These are phyloP conservation scores for Erpetoichthys calabaricus DNA, from an alignment of 2,797 vertebrate species.

Conservation along the genomic window DNA sequence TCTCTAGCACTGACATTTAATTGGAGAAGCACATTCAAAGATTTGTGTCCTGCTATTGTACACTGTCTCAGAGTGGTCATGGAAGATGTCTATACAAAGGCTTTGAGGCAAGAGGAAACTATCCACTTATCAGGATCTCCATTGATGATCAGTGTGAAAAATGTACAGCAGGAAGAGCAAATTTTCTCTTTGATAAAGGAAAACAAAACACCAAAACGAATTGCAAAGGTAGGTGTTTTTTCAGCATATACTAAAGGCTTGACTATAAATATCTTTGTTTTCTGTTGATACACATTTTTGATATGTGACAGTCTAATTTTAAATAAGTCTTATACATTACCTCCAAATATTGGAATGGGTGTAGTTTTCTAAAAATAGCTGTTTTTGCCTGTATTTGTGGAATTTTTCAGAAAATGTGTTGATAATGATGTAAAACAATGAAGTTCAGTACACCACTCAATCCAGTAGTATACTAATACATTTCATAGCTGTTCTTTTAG, in stretches of 20 bases:
- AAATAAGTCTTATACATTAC: too few species aligned
- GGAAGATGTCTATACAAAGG: conserved; percentile 61
- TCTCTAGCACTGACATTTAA: conserved; percentile 56
- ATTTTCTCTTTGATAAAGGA: conserved; percentile 37
- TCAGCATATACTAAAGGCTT: background rate
- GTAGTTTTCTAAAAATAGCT: too few species aligned
- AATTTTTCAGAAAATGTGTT: too few species aligned
- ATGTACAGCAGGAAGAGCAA: conserved; percentile 36
- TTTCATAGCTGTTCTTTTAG: too few species aligned
- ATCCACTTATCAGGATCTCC: conserved; percentile 38
- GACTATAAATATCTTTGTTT: too few species aligned
- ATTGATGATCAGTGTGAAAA: conserved; percentile 35
- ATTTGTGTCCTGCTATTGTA: conserved; percentile 62
- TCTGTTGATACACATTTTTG: too few species aligned
- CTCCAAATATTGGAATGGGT: too few species aligned
- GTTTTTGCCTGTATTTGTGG: too few species aligned
- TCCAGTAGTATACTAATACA: too few species aligned
- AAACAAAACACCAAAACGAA: conserved; percentile 65
- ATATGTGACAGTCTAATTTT: too few species aligned
- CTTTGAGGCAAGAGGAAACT: conserved; percentile 63
- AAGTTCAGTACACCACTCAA: too few species aligned
- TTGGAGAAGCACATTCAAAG: conserved; percentile 74
- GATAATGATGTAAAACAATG: too few species aligned
- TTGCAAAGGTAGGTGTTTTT: conserved; percentile 63
- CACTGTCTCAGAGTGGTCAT: conserved; percentile 64